These are phyloP conservation scores for Marcusenius ussheri DNA, from an alignment of 2,113 vertebrate species.

Conservation along the genomic window DNA sequence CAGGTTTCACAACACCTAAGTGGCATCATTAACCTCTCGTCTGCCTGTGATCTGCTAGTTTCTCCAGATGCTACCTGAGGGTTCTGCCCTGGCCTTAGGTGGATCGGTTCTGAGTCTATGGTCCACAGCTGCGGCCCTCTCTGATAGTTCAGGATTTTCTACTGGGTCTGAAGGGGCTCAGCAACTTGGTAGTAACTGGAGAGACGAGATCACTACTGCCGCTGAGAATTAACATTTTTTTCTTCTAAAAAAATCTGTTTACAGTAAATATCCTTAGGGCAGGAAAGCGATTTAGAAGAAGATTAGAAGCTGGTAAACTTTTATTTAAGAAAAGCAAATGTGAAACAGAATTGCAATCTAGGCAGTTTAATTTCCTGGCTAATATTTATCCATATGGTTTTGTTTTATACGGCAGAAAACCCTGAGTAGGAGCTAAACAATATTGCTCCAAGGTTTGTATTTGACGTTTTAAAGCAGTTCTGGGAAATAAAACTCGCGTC, in stretches of 20 bases:
- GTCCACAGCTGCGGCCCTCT: neutral
- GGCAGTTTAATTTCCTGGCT: conserved; percentile 15
- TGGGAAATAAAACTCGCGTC: neutral
- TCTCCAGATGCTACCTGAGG: neutral
- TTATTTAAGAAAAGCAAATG: neutral
- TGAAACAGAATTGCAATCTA: neutral
- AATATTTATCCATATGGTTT: conserved; percentile 17
- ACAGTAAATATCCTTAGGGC: neutral
- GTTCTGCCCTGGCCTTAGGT: neutral
- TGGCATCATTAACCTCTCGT: neutral
- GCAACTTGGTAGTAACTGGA: neutral
- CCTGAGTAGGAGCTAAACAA: conserved; percentile 11
- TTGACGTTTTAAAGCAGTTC: neutral
- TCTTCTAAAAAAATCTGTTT: neutral
- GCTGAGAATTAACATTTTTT: neutral
- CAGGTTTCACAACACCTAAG: neutral
- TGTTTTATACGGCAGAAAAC: conserved; percentile 18
- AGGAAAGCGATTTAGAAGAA: neutral
- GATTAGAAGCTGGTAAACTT: neutral
- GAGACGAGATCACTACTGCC: neutral
- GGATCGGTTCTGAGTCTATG: neutral
- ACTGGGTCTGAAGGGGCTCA: neutral
- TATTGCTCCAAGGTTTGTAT: neutral
- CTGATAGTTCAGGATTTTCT: neutral
- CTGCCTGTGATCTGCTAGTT: neutral